Conservation (phyloP, 2,888 invertebrate genomes). For the Pyrrhia umbra region DNA sequence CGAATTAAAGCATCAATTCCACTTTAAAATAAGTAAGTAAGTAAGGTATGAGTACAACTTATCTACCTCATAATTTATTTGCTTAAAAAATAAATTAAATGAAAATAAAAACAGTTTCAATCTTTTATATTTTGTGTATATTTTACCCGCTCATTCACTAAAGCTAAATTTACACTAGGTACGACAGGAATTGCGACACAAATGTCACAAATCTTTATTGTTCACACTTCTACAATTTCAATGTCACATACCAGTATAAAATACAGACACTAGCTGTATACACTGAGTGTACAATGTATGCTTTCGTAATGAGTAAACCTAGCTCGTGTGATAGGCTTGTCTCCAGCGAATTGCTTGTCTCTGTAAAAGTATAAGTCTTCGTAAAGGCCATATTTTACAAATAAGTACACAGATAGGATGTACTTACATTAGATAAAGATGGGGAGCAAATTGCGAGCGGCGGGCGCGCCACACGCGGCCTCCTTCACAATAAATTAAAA, state of each 20-base stretch:
- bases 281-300: no score
- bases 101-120: not conserved
- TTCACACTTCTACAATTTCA: no score
- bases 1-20: not conserved
- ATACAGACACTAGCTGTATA: no score
- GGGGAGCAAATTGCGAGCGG: conserved; percentile 74
- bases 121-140: not conserved
- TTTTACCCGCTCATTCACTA: not conserved
- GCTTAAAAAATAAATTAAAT: not conserved
- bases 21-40: not conserved
- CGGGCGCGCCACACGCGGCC: conserved; percentile 75
- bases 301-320: no score
- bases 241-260: no score
- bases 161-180: conserved; percentile 1
- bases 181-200: no score
- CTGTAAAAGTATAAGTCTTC: conserved; percentile 22
- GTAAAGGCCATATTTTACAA: conserved; percentile 42
- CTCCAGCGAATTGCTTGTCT: no score
- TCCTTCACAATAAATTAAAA: conserved; percentile 85
- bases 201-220: no score
- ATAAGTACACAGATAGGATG: conserved; percentile 58
- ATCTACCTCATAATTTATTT: not conserved
- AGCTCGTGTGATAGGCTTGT: not conserved
- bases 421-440: conserved; percentile 69
- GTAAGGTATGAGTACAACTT: not conserved